These are phyloP conservation scores for Heloderma charlesbogerti DNA, from an alignment of 2,113 vertebrate species.

Conservation along the genomic window DNA sequence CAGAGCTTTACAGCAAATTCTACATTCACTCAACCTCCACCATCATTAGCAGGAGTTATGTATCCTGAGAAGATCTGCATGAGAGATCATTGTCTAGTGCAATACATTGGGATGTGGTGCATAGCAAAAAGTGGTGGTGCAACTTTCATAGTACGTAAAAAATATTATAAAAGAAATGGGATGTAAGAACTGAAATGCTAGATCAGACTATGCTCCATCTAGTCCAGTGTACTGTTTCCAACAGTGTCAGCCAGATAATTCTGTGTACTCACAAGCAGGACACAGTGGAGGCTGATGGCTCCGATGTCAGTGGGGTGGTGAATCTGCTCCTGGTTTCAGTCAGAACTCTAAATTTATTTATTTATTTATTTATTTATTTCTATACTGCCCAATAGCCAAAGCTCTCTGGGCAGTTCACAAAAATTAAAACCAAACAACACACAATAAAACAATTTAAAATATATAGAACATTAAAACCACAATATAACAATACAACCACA, in stretches of 20 bases:
- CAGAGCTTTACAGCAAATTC: neutral
- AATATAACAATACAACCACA: too few species aligned
- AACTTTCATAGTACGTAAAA: neutral
- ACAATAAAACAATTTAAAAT: too few species aligned
- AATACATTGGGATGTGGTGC: accelerated
- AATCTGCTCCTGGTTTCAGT: too few species aligned
- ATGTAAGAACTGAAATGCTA: neutral
- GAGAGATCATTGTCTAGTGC: neutral
- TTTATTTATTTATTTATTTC: too few species aligned
- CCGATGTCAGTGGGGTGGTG: too few species aligned
- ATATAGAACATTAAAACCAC: too few species aligned
- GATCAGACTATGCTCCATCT: neutral
- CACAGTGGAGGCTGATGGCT: too few species aligned
- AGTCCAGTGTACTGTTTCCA: neutral
- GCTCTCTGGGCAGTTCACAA: too few species aligned
- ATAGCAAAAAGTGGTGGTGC: neutral
- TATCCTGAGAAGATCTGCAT: neutral
- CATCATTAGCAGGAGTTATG: neutral
- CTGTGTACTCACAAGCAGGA: neutral
- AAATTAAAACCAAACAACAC: too few species aligned
- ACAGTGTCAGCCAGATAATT: neutral
- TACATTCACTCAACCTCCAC: neutral
- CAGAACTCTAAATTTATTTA: too few species aligned
- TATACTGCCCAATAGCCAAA: too few species aligned
- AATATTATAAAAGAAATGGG: neutral